Evolutionary conservation across 2,888 invertebrate genomes (phyloP), one percentile per base, ranked within the genome.

Genomic region (Aelia acuminata): DNA sequence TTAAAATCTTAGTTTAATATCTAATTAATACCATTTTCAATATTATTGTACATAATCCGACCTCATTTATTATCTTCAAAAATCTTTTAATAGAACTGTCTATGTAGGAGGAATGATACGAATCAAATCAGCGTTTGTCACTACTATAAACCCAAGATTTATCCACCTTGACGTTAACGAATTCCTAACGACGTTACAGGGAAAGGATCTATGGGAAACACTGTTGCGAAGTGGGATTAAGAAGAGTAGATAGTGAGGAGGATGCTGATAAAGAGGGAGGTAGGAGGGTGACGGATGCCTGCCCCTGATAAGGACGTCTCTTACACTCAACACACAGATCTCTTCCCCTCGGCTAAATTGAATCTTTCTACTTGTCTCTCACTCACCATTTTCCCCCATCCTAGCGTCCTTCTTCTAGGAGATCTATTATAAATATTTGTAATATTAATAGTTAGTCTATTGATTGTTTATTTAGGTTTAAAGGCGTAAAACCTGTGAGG

Each of bases 221-320:
- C 43, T 39, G 80, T 80, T 43, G 80, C 43, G 80, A 43, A 47
- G 63, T 70, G 80, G 80, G 80, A 80, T 80, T 80, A 80, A 80
- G 80, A 80, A 80, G 80, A 80, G 80, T 39, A 80, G 80, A 80
- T 80, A 80, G 80, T 39, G 80, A 80, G n/a, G 80, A 80, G 80
- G 80, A 43, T 43, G 39, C 80, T 80, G 80, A 80, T 80, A 80
- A 80, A 80, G 80, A 80, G 43, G 80, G 80, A 43, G 80, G n/a
- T 47, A n/a, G 43, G 13, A 80, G 80, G 35, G 43, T 80, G 80
- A 80, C 80, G 80, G 80, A 80, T 80, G 80, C 80, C 80, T 80
- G 43, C n/a, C 43, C 1, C 80, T 43, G 80, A 80, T 80, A 80
- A 80, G 80, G 80, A 80, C 43, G 80, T 80, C 80, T 39, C 80